A percentile compares a stretch with the other conserved stretches of the same genome.
Evolutionary conservation across 2,113 vertebrate genomes (phyloP).

Genomic region (Hippocampus mohnikei): DNA sequence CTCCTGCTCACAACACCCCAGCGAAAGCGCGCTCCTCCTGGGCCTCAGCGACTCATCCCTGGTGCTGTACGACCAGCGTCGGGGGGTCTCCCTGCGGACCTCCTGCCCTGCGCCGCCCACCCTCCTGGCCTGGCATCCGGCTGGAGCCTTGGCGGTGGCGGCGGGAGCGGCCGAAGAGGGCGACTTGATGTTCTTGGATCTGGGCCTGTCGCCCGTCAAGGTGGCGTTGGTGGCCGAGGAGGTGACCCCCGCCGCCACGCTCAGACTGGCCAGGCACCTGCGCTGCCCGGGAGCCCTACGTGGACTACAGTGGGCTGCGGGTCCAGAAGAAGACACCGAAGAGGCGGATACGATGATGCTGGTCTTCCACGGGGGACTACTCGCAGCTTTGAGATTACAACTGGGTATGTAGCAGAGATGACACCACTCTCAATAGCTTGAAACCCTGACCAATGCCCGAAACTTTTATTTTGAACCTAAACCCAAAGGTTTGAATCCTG

Average conservation of each 20-base stretch:
- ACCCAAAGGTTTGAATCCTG: too few relatives aligned
- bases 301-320: constrained; percentile 78
- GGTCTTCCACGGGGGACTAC: constrained; percentile 81
- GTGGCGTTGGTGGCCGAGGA: constrained; percentile 84
- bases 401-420: constrained; percentile 74
- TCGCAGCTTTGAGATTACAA: constrained; percentile 83
- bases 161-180: constrained; percentile 78
- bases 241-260: constrained; percentile 64
- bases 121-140: constrained; percentile 84
- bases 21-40: constrained; percentile 79
- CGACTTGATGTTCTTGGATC: constrained; percentile 89
- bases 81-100: constrained; percentile 71
- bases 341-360: constrained; percentile 73
- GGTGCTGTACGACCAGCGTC: constrained; percentile 80
- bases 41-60: constrained; percentile 87
- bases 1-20: constrained; percentile 79
- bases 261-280: constrained; percentile 78
- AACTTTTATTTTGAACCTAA: too few relatives aligned
- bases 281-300: constrained; percentile 76
- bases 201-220: constrained; percentile 80
- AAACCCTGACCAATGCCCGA: constrained; percentile 7
- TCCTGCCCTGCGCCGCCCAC: constrained; percentile 77
- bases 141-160: constrained; percentile 75
- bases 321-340: constrained; percentile 53
- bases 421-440: background rate